A percentile compares a stretch with the other conserved stretches of the same genome.
Conservation (phyloP, 2,797 vertebrate species). For the Acridotheres tristis region DNA sequence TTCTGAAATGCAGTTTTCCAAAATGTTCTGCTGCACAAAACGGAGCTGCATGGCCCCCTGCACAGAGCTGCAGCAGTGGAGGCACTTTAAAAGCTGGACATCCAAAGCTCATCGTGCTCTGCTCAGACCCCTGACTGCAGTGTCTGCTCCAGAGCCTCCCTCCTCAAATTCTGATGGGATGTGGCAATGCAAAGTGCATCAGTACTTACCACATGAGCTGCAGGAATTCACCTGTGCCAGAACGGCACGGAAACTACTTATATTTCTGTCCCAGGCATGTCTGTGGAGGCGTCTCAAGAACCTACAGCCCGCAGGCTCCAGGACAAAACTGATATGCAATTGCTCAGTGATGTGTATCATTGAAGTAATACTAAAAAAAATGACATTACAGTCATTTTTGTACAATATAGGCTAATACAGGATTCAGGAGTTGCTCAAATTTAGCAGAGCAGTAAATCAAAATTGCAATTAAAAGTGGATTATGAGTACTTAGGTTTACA, state of each 20-base stretch:
- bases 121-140: neutral
- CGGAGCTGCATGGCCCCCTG: rapidly evolving
- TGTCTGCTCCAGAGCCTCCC: neutral
- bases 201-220: neutral
- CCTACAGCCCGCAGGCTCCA: neutral
- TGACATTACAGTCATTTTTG: neutral
- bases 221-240: neutral
- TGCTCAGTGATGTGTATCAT: neutral
- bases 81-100: neutral
- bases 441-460: constrained; percentile 20
- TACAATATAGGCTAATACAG: neutral
- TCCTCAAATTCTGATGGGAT: neutral
- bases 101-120: neutral
- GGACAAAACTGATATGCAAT: neutral
- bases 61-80: neutral
- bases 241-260: neutral
- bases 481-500: neutral
- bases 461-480: constrained; percentile 41
- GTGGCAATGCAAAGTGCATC: neutral
- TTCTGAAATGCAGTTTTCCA: neutral
- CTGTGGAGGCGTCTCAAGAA: neutral
- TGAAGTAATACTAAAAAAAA: neutral
- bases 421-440: neutral
- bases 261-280: neutral
- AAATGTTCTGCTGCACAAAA: neutral